Evolutionary conservation across 1,140 invertebrate species (phyloP), one percentile per base, ranked within the genome.

Genomic region (Drosophila arizonae): DNA sequence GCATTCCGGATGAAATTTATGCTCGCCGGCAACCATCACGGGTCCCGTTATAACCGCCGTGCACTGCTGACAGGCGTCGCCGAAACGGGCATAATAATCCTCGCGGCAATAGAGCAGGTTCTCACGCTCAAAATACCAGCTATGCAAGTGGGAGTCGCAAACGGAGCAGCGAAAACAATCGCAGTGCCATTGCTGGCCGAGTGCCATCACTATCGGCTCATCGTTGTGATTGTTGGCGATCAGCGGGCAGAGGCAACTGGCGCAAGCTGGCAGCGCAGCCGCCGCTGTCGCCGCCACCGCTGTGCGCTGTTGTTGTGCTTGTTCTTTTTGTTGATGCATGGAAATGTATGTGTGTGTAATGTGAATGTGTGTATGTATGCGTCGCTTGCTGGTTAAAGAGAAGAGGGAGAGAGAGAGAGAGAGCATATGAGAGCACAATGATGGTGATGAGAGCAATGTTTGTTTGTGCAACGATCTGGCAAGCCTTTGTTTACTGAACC

Each of bases 1-100:
- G 98, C 97, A 99, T 94, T 99, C 97, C 67, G 97, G 97, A 93
- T 99, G 97, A 93, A 97, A 98, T 91, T 97, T 97, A 92, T 98
- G 97, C 90, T 97, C 96, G 17, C 97, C 97, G 15, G 97, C 97
- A 71, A 97, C 94, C 97, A 98, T 98, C 51, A 98, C 96, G 28
- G 97, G 97, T 0, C 97, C 97, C 0, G 97, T 97, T 81, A 98
- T 98, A 61, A 96, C 94, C 91, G 97, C 94, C 60, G 94, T 93
- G 92, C 97, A 98, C 77, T 97, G 95, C 90, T 98, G 97, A 82
- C 97, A 98, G 17, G 95, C 94, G 91, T 97, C 96, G 1, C 97
- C 97, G 91, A 95, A 98, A n/a, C 96, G 94, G 6, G 95, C 92
- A 95, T 96, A 97, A 90, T 98, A 98, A 91, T 98, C 97, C 77